Conservation (phyloP, 2,113 vertebrate genomes). For the Semicossyphus pulcher region DNA sequence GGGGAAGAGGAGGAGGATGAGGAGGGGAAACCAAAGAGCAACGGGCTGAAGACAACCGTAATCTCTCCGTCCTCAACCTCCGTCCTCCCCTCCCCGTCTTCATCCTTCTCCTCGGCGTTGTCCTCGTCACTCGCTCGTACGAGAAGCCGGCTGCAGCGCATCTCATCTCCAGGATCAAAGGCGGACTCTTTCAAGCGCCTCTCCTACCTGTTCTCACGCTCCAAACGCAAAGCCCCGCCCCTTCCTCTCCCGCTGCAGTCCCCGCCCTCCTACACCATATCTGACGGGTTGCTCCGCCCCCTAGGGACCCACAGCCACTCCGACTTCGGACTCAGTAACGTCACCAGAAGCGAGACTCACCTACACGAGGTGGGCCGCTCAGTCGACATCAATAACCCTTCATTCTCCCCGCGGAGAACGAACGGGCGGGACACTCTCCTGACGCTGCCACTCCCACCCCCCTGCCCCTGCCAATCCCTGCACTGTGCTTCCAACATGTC, state of each 20-base stretch:
- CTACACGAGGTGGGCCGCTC: slow-evolving; percentile 89
- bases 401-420: slow-evolving; percentile 74
- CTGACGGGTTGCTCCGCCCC: slow-evolving; percentile 91
- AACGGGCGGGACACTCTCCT: slow-evolving; percentile 88
- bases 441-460: slow-evolving; percentile 78
- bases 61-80: slow-evolving; percentile 77
- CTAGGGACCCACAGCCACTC: slow-evolving; percentile 90
- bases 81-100: slow-evolving; percentile 72
- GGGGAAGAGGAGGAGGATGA: slow-evolving; percentile 74
- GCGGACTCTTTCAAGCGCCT: slow-evolving; percentile 93
- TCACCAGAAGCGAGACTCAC: slow-evolving; percentile 91
- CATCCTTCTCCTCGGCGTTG: slow-evolving; percentile 71
- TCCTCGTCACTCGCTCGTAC: slow-evolving; percentile 85
- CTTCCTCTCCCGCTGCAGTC: slow-evolving; percentile 82
- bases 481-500: slow-evolving; percentile 96
- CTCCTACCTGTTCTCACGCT: slow-evolving; percentile 92
- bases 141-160: slow-evolving; percentile 85
- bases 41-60: slow-evolving; percentile 88
- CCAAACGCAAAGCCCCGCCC: slow-evolving; percentile 87
- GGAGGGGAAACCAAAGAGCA: slow-evolving; percentile 91
- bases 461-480: slow-evolving; percentile 92
- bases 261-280: slow-evolving; percentile 89
- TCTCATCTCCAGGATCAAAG: slow-evolving; percentile 83
- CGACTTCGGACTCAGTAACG: slow-evolving; percentile 87
- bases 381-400: slow-evolving; percentile 45